A percentile compares a stretch with the other conserved stretches of the same genome.
phyloP scores from a whole-genome alignment of 2,113 vertebrate genomes.

The Setophaga petechia region DNA sequence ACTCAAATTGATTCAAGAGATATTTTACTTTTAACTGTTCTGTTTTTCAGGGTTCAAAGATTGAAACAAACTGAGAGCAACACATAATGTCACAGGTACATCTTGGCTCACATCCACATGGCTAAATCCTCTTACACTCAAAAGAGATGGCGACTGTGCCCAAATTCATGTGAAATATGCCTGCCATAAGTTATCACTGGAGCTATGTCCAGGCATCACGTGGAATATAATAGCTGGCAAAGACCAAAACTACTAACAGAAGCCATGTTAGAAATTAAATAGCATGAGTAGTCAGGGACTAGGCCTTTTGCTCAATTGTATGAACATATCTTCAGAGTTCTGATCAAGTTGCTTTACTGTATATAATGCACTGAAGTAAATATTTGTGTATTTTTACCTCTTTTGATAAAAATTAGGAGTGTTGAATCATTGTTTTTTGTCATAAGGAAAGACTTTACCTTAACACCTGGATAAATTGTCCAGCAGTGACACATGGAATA shows the following conservation, averaged over 20 bases:
- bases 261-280: background rate
- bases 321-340: background rate
- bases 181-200: background rate
- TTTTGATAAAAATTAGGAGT: background rate
- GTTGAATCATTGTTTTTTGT: background rate
- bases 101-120: background rate
- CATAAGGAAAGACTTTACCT: background rate
- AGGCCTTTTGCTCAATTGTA: background rate
- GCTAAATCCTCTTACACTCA: background rate
- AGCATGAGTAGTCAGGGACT: background rate
- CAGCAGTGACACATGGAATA: fast-evolving
- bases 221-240: background rate
- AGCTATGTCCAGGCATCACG: background rate
- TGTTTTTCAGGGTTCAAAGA: background rate
- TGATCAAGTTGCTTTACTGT: background rate
- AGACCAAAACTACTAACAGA: background rate
- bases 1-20: background rate
- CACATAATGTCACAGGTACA: background rate
- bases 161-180: background rate
- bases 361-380: background rate
- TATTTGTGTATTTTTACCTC: background rate
- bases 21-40: background rate
- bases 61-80: background rate
- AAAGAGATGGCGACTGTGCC: background rate
- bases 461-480: background rate